Base-by-base conservation (phyloP, 1,140 invertebrate species). In the Pseudomyrmex sp. region DNA sequence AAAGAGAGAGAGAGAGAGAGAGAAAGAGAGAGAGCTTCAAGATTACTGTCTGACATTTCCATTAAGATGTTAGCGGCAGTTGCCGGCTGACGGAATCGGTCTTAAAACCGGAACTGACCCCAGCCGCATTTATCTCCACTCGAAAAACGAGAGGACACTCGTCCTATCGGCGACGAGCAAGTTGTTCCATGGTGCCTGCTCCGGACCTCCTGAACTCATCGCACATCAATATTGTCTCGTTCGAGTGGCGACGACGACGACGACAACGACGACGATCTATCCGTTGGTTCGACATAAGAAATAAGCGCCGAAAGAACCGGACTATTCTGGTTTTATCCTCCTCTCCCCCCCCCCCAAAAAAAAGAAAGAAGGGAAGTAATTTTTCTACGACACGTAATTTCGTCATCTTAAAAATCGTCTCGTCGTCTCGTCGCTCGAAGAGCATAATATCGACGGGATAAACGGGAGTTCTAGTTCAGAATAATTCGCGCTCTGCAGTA, bases 151-250 rank as follows among this genome's bases (percentile, higher is more conserved):
- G 85, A 88, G 86, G 85, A 83, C 86, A 85, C 87, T 88, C 76
- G 77, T 88, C 83, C 73, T 82, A 69, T 72, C 73, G 73, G 44
- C 73, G 83, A 54, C 68, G 79, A 88, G 73, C 75, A 88, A 86
- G 84, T 83, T 88, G 87, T 76, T 88, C 86, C 76, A 79, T 63
- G 83, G 74, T 85, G 83, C 86, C 77, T 88, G 83, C 86, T 82
- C 82, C 66, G 84, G 80, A 88, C 88, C 84, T 82, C 84, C 88
- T 84, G 84, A 88, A 89, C 87, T 88, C 87, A 84, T 89, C 87
- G 79, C 88, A 76, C 88, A 88, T 88, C 88, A 89, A 89, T 89
- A 89, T 88, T 88, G 85, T 84, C 82, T 86, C 86, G 84, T 83
- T 89, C 88, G 70, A 89, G 88, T 86, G 77, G 70, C 35, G 75